Conservation (phyloP, 1,140 invertebrate species). For the Colletes latitarsis region DNA sequence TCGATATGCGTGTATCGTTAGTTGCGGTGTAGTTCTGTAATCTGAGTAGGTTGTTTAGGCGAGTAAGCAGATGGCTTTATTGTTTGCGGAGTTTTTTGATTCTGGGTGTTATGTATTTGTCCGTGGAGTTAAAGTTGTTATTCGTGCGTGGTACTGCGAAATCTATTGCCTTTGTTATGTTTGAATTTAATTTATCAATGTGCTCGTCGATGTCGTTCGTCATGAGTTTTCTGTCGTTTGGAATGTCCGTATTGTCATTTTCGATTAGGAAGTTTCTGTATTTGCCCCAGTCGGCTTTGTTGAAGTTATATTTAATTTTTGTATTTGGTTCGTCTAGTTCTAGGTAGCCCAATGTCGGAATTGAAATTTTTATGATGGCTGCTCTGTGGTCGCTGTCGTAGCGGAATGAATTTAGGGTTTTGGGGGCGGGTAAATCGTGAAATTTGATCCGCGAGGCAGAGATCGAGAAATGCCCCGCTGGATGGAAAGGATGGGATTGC, state of each 20-base stretch:
- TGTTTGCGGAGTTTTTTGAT: neutral
- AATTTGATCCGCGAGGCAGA: slow-evolving; percentile 29
- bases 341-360: no score
- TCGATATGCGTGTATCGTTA: neutral
- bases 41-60: neutral
- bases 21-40: neutral
- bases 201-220: neutral
- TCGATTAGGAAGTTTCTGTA: neutral
- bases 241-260: neutral
- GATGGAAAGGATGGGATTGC: neutral
- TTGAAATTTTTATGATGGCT: neutral
- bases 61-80: neutral
- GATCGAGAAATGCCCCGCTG: slow-evolving; percentile 7
- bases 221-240: neutral
- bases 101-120: neutral
- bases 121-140: neutral
- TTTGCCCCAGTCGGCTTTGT: neutral
- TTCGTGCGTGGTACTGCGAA: neutral
- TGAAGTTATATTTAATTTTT: neutral
- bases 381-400: slow-evolving; percentile 9
- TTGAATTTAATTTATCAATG: neutral
- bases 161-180: neutral
- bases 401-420: neutral
- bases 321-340: neutral
- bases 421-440: neutral